Evolutionary conservation across 2,113 vertebrate genomes (phyloP).

Genomic region (Oenanthe melanoleuca): DNA sequence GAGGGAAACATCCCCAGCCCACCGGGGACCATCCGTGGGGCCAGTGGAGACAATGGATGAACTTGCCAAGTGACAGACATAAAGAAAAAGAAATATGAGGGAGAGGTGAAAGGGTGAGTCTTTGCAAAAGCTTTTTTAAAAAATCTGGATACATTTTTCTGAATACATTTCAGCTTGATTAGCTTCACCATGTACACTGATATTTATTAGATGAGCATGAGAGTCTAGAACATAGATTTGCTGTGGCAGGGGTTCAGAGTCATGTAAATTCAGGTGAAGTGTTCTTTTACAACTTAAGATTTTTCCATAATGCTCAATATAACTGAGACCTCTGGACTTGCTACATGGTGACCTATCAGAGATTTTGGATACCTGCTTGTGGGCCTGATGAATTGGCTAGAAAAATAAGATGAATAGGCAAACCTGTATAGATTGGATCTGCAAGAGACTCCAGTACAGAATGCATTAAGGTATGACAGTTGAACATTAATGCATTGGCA

Average conservation of each 20-base stretch:
- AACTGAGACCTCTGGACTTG: neutral
- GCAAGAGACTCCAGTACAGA: neutral
- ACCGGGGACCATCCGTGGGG: fast-evolving
- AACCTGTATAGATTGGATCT: neutral
- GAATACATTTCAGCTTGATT: neutral
- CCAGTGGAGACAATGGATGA: neutral
- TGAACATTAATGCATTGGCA: neutral
- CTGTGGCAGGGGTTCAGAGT: neutral
- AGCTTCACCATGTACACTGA: neutral
- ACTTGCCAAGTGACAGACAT: neutral
- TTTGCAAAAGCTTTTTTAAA: neutral
- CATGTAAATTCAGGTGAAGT: neutral
- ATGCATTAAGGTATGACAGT: neutral
- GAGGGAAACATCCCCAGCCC: fast-evolving
- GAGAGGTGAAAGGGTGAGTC: neutral
- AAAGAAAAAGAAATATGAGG: neutral
- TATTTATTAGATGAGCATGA: neutral
- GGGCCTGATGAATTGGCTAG: neutral
- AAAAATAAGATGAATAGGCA: neutral
- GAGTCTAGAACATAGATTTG: neutral
- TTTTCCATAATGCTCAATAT: neutral
- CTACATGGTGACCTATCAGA: neutral
- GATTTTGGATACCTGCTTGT: neutral
- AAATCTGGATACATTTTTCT: neutral
- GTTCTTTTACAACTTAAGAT: neutral